Evolutionary conservation across 2,113 vertebrate genomes (phyloP).

Genomic region (Eulemur rufifrons): DNA sequence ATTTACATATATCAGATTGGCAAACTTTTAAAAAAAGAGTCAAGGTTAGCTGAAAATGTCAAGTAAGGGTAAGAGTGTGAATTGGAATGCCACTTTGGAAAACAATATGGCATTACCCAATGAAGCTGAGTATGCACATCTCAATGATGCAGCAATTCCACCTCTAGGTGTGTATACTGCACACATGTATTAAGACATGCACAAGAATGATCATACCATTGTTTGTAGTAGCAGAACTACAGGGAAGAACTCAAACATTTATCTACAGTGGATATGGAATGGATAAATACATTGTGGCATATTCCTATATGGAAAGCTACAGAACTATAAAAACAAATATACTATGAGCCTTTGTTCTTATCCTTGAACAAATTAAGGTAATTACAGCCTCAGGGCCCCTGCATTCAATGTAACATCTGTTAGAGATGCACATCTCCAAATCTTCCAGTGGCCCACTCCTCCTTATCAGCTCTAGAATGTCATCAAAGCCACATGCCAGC

Average conservation of each 20-base stretch:
- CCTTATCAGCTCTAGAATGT: not conserved
- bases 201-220: not conserved
- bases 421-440: not conserved
- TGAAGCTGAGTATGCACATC: not conserved
- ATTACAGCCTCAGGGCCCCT: not conserved
- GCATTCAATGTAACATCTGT: not conserved
- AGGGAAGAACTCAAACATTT: not conserved
- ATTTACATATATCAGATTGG: not conserved
- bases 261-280: not conserved
- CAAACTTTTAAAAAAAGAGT: not conserved
- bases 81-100: not conserved
- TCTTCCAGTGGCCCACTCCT: not conserved
- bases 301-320: not conserved
- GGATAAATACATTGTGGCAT: not conserved
- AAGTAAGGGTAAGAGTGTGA: not conserved
- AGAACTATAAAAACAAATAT: not conserved
- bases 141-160: not conserved
- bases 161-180: too few relatives aligned
- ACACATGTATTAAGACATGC: not conserved
- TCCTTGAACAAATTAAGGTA: not conserved
- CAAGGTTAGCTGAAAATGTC: not conserved
- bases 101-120: not conserved
- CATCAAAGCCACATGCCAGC: not conserved
- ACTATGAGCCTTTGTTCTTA: not conserved
- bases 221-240: not conserved